Evolutionary conservation across 2,888 invertebrate genomes (phyloP), one percentile per base, ranked within the genome.

Genomic region (Parnassius smintheus): DNA sequence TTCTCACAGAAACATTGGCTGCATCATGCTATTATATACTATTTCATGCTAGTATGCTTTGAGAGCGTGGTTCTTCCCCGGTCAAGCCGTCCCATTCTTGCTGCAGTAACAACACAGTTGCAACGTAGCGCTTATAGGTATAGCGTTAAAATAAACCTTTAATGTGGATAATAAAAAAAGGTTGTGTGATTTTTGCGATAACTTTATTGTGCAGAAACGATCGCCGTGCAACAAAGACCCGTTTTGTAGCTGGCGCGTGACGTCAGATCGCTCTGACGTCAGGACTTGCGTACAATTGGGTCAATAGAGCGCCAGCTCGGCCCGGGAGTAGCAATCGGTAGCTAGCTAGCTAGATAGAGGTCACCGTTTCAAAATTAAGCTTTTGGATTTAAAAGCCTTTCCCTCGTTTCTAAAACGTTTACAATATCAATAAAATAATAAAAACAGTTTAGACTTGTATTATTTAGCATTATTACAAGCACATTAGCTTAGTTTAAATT

Each of bases 201-300:
- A 54, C 53, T 48, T 44, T 51, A 61, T 56, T 25, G 42, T 35
- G 45, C 45, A 56, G 56, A 56, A 56, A 51, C 51, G 18, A 51
- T 56, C 58, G 53, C 9, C 45, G 59, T 66, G 59, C 61, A 76
- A 78, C 82, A 83, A 86, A 85, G 83, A 79, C 74, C 77, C 75
- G 77, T 70, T 75, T 72, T n/a, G 77, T 71, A 68, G 75, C 70
- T 72, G 67, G 66, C 66, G 61, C 62, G 81, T 88, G 89, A 88
- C 89, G 87, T 88, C 85, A 86, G 73, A 67, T 71, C 75, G 70
- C 72, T 69, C 79, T 88, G 87, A 88, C 88, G 88, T 88, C 87
- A 86, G 80, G 75, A 80, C 78, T 76, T 83, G 86, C 86, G 85
- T 84, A 78, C 84, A 90, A 87, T 81, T 90, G 80, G 91, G 91